Evolutionary conservation across 2,113 vertebrate genomes (phyloP), one percentile per base, ranked within the genome.

Genomic region (Lutjanus erythropterus): DNA sequence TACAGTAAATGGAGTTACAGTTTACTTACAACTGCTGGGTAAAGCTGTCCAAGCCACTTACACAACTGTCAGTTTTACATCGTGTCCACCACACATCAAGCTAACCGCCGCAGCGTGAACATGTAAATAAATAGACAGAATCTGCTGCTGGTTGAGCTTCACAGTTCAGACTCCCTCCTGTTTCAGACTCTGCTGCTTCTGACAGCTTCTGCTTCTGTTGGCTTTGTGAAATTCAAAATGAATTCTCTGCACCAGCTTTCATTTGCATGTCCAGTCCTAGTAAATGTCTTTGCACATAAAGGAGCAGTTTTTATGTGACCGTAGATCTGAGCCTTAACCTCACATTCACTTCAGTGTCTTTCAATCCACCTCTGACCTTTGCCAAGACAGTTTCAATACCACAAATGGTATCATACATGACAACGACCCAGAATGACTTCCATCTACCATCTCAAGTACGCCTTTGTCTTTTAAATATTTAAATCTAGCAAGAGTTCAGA

Each of bases 271-370:
- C 7, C 0, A 0, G 6, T 69, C 49, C 4, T 59, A 2, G 64
- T 55, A 23, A 29, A 41, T 58, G 50, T 78, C 25, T 71, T 71
- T 60, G 66, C 53, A 80, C 59, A 33, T 47, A 50, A 37, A 50
- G 31, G 53, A 74, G 62, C 55, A 42, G 53, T 71, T 81, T 53
- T 83, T 31, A 77, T 41, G 55, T 46, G 52, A 53, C 0, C 44
- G 59, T 87, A 84, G 83, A 89, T 86, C 83, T 33, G 68, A 50
- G 89, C 88, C 88, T 87, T 66, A 64, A 82, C 62, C 69, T 49
- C 58, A 82, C 29, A 66, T 82, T 89, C 66, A 85, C 41, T 83
- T 86, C 80, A 88, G 81, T 87, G 88, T 86, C 84, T 78, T 88
- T 91, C 62, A 65, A 41, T 86, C 70, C 83, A 80, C 39, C 73